Conservation (phyloP, 53 echinoderm and acorn worm species). For the Crossaster papposus region DNA sequence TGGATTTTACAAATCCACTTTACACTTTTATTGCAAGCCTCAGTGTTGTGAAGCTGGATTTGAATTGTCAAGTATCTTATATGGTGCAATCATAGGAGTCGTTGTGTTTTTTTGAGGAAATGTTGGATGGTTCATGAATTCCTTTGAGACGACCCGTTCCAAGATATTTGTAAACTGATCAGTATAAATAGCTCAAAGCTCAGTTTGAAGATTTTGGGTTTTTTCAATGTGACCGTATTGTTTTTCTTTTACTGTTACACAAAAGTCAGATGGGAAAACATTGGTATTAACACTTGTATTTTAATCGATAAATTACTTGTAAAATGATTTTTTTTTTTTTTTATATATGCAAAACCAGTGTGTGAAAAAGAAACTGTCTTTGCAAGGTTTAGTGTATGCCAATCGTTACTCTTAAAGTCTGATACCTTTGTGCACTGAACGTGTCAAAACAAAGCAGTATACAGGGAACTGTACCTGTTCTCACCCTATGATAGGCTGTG, state of each 20-base stretch:
- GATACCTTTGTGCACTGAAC: slow-evolving; percentile 5
- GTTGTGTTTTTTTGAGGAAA: not conserved
- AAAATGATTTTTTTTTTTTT: slow-evolving; percentile 45
- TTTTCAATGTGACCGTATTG: not conserved
- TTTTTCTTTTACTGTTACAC: no score
- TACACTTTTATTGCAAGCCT: not conserved
- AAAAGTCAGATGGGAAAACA: not conserved
- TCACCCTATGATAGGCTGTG: not conserved
- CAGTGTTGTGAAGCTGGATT: not conserved
- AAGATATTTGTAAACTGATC: no score
- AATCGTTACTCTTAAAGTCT: slow-evolving; percentile 19
- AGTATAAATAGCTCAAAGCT: not conserved
- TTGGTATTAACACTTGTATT: slow-evolving; percentile 20
- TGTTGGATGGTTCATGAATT: not conserved
- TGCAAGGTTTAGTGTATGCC: not conserved
- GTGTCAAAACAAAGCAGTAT: not conserved
- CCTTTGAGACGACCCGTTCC: not conserved
- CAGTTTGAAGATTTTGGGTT: not conserved
- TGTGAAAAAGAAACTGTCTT: slow-evolving; percentile 43
- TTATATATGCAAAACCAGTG: slow-evolving; percentile 56
- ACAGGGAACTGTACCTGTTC: not conserved
- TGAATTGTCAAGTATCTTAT: not conserved
- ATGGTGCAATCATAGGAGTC: not conserved
- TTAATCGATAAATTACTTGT: slow-evolving; percentile 24
- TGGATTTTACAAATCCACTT: not conserved